Evolutionary conservation across 2,888 invertebrate genomes (phyloP).

Genomic region (Cynaeus angustus): DNA sequence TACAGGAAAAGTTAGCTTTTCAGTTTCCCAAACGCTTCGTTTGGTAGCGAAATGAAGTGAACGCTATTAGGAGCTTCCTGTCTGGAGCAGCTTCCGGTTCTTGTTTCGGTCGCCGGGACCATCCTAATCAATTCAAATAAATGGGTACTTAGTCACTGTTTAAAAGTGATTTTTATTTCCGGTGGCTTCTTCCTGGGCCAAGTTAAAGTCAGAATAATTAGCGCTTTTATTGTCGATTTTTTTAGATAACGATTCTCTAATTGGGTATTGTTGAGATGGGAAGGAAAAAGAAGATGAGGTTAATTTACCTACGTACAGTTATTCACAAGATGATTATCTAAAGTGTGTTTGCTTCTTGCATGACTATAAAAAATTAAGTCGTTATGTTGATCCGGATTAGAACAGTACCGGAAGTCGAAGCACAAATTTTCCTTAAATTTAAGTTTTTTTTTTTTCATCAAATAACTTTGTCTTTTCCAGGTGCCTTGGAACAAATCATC

Average conservation of each 20-base stretch:
- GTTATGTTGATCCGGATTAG: too few species aligned
- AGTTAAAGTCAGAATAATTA: slow-evolving; percentile 4
- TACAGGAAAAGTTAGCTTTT: too few species aligned
- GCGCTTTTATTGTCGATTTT: slow-evolving; percentile 4
- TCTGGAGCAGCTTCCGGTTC: slow-evolving; percentile 40
- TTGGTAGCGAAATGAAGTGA: slow-evolving; percentile 23
- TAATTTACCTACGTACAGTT: neutral
- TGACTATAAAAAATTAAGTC: too few species aligned
- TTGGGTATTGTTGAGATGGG: slow-evolving; percentile 19
- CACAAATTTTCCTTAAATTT: too few species aligned
- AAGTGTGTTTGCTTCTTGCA: too few species aligned
- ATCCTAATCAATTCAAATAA: slow-evolving; percentile 42
- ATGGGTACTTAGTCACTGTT: slow-evolving; percentile 21
- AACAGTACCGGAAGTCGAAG: too few species aligned
- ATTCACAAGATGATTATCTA: neutral
- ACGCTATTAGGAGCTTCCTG: slow-evolving; percentile 42
- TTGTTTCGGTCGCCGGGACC: slow-evolving; percentile 35
- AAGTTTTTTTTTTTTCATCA: too few species aligned
- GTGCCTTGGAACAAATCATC: slow-evolving; percentile 41
- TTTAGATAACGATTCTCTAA: neutral
- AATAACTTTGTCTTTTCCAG: slow-evolving; percentile 16
- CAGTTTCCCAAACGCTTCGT: slow-evolving; percentile 21
- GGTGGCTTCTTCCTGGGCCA: slow-evolving; percentile 8
- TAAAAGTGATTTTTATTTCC: slow-evolving; percentile 22
- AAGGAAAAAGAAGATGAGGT: neutral